Base-by-base conservation (phyloP, 2,888 invertebrate genomes). In the Hyposoter didymator region DNA sequence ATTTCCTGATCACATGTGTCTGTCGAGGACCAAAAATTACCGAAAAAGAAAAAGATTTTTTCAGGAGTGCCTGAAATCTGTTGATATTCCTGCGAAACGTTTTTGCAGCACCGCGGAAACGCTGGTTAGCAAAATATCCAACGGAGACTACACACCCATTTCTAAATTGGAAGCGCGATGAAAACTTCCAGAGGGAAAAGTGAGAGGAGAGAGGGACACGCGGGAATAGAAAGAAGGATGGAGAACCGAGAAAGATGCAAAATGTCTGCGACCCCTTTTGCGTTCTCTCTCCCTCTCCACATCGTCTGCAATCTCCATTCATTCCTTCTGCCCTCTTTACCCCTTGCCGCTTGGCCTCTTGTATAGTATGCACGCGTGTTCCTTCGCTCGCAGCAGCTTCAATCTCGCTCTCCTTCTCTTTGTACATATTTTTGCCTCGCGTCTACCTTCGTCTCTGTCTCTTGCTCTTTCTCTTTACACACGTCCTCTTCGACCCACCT, bases 241-340 rank as follows among this genome's bases (percentile, higher is more conserved):
- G 70, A 59, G 62, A 62, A 19, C 22, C 62, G 35, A 62, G 45
- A 19, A 39, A 62, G 62, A 79, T 32, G 62, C 32, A 62, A 32
- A 32, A 49, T 47, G 49, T 22, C 76, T 64, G 22, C 79, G 81
- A 84, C 78, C 81, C 85, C 76, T 82, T 81, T 75, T 79, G 66
- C 78, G 74, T 84, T 80, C 73, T 84, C 85, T 88, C 88, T 88
- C 85, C 78, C 73, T 84, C 85, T 88, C 88, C 89, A 88, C 91
- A 88, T 88, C 87, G 89, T 90, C 90, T 89, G 89, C 91, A 89
- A 91, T 92, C 91, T 92, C 92, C 92, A 92, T 92, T 92, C 92
- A 92, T 92, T 92, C 90, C 90, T 92, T 92, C 89, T 87, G 82
- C 86, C 87, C 84, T 84, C 74, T 79, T 80, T 78, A 45, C 87